Conservation (phyloP, 92 coral and sea anemone genomes). For the Phymanthus crucifer region DNA sequence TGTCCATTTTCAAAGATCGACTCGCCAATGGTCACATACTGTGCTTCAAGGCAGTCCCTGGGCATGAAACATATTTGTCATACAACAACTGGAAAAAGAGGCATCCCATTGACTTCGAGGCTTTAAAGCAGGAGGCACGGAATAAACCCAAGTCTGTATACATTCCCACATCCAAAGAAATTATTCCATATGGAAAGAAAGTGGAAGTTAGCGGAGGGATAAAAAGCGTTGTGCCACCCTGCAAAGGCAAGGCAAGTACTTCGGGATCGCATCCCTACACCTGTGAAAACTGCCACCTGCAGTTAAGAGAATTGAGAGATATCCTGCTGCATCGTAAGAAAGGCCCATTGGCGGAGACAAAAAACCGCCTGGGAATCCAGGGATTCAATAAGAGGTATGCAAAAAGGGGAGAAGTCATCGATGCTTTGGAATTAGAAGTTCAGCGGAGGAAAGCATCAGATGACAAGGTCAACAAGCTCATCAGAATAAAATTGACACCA, state of each 20-base stretch:
- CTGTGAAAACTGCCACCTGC: constrained; percentile 19
- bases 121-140: constrained; percentile 3
- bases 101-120: constrained; percentile 23
- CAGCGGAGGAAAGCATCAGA: constrained; percentile 16
- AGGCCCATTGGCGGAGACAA: not conserved
- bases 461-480: not conserved
- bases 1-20: constrained; percentile 13
- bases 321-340: constrained; percentile 17
- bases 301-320: constrained; percentile 4
- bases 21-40: not conserved
- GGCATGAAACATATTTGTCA: constrained; percentile 19
- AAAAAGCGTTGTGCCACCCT: constrained; percentile 42
- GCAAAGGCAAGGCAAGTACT: constrained; percentile 20
- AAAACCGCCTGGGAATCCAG: constrained; percentile 17
- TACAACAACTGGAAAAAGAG: constrained; percentile 25
- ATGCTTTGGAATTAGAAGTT: constrained; percentile 13
- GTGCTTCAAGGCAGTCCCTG: constrained; percentile 7
- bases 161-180: constrained; percentile 14
- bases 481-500: not conserved
- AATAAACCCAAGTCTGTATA: constrained; percentile 15
- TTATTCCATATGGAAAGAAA: constrained; percentile 12
- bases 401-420: not conserved
- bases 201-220: constrained; percentile 35
- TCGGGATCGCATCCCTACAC: constrained; percentile 31
- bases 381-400: constrained; percentile 37